Evolutionary conservation across 2,113 vertebrate species (phyloP).

Genomic region (Nibea albiflora): DNA sequence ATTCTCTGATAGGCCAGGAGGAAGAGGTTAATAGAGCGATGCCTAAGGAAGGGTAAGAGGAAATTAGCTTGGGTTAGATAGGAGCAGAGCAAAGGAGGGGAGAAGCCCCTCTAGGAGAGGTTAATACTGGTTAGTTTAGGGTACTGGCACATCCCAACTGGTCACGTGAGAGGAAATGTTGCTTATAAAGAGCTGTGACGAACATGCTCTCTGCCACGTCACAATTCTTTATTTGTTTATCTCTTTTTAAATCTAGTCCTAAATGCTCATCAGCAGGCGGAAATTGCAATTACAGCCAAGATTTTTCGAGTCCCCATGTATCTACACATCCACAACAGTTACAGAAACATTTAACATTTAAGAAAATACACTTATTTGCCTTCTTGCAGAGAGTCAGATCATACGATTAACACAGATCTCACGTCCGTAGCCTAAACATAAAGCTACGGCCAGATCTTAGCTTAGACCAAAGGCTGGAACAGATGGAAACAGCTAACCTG

Average conservation of each 20-base stretch:
- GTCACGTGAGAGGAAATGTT: conserved; percentile 77
- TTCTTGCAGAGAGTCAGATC: neutral
- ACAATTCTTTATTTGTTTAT: neutral
- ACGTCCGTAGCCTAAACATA: neutral
- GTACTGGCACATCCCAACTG: conserved; percentile 83
- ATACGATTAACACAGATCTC: neutral
- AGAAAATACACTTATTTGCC: neutral
- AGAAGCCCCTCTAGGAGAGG: conserved; percentile 68
- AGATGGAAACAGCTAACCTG: neutral
- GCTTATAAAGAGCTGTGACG: neutral
- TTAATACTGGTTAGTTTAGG: conserved; percentile 89
- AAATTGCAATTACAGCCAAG: too few relatives aligned
- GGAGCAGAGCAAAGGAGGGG: conserved; percentile 68
- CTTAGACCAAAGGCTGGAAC: neutral
- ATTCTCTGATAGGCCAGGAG: conserved; percentile 99
- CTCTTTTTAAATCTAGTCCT: neutral
- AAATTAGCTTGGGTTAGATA: conserved; percentile 87
- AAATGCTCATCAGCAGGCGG: conserved; percentile 2
- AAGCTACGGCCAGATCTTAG: neutral
- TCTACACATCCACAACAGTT: neutral
- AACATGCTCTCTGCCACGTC: neutral
- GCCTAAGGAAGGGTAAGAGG: conserved; percentile 92
- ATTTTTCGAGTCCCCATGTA: neutral
- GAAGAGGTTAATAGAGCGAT: conserved; percentile 99
- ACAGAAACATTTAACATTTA: neutral